Conservation (phyloP, 1,140 invertebrate species). For the Colletes latitarsis region DNA sequence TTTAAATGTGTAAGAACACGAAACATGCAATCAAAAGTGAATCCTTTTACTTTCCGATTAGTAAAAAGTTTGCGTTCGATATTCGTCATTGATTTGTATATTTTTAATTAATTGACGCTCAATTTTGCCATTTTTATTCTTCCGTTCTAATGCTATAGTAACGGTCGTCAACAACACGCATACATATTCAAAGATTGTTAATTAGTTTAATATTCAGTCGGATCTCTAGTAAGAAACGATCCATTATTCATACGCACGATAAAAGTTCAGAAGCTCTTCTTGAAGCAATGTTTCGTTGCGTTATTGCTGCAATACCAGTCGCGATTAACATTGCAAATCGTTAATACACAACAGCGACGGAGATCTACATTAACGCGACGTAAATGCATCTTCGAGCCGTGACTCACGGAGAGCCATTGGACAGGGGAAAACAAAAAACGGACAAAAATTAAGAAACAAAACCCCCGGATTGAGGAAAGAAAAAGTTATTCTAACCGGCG, state of each 20-base stretch:
- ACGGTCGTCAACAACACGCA: not conserved
- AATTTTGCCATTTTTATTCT: no score
- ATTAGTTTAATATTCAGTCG: not conserved
- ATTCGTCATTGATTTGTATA: no score
- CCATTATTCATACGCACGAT: not conserved
- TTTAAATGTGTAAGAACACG: no score
- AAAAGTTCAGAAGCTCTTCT: slow-evolving; percentile 10
- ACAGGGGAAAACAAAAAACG: not conserved
- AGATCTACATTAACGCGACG: not conserved
- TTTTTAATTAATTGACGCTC: no score
- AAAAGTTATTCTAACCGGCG: not conserved
- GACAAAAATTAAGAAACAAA: not conserved
- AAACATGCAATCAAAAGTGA: no score
- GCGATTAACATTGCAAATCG: slow-evolving; percentile 30
- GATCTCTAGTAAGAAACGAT: not conserved
- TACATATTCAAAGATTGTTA: not conserved
- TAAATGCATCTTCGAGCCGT: slow-evolving; percentile 10
- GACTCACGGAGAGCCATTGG: slow-evolving; percentile 1
- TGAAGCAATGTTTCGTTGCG: not conserved
- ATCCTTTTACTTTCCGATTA: no score
- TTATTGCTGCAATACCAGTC: not conserved
- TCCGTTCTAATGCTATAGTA: no score
- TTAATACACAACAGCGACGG: not conserved
- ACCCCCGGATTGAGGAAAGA: not conserved
- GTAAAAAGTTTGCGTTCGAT: no score